Evolutionary conservation across 2,797 vertebrate species (phyloP).

Genomic region (Sebastes nivosus): DNA sequence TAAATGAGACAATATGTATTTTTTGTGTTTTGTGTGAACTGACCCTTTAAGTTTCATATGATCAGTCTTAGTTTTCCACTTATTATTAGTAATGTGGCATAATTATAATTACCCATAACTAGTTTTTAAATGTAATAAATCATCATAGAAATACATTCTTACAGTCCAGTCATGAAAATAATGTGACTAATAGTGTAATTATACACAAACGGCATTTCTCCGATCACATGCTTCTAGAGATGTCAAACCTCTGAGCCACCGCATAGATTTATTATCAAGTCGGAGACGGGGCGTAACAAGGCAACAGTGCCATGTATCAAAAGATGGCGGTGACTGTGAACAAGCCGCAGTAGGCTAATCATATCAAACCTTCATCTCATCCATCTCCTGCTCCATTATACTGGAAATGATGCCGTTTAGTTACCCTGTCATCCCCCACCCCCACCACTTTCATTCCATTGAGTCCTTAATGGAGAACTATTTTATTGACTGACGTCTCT

Average conservation of each 20-base stretch:
- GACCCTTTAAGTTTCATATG: background rate
- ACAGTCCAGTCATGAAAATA: slow-evolving; percentile 9
- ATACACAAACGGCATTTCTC: slow-evolving; percentile 26
- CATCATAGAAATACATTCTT: background rate
- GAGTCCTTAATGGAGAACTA: background rate
- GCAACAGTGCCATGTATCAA: slow-evolving; percentile 38
- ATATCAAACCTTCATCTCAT: slow-evolving; percentile 33
- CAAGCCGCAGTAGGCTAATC: slow-evolving; percentile 34
- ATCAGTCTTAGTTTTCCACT: background rate
- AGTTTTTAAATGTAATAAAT: slow-evolving; percentile 40
- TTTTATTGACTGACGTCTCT: slow-evolving; percentile 12
- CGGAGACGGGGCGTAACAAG: slow-evolving; percentile 40
- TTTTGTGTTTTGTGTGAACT: background rate
- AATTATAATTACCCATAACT: slow-evolving; percentile 18
- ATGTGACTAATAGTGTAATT: slow-evolving; percentile 66
- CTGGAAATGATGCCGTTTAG: slow-evolving; percentile 9
- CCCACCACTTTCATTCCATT: background rate
- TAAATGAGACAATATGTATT: background rate
- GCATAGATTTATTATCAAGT: slow-evolving; percentile 40
- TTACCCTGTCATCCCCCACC: background rate
- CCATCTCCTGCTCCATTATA: slow-evolving; percentile 29
- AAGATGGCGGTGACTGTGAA: slow-evolving; percentile 1
- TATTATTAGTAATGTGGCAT: slow-evolving; percentile 25
- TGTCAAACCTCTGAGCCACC: slow-evolving; percentile 23
- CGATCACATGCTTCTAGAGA: slow-evolving; percentile 10